phyloP scores from a whole-genome alignment of 2,113 vertebrate genomes.

The Lepisosteus oculatus region DNA sequence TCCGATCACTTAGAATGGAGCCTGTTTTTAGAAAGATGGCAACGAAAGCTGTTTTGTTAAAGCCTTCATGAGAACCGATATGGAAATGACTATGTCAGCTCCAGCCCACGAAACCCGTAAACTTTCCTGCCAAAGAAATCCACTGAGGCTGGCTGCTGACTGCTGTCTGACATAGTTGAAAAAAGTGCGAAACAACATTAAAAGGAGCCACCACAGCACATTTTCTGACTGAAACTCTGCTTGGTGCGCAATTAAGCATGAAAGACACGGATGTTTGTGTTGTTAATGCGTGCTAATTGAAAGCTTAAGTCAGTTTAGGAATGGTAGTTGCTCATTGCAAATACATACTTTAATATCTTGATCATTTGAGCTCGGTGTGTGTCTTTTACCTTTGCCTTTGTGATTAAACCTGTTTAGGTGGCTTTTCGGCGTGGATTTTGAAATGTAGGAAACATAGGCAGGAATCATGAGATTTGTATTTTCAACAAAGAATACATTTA shows the following conservation, averaged over 20 bases:
- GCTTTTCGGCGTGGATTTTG: constrained; percentile 20
- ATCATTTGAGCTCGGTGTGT: constrained; percentile 49
- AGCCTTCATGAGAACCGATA: no score
- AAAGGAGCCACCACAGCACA: constrained; percentile 9
- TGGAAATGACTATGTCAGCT: no score
- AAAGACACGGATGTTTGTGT: constrained; percentile 12
- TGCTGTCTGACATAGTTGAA: constrained; percentile 12
- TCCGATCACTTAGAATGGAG: no score
- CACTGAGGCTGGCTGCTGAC: background rate
- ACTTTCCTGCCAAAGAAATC: no score
- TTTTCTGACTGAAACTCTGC: background rate
- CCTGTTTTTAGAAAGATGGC: no score
- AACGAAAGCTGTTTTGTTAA: no score
- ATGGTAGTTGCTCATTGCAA: constrained; percentile 37
- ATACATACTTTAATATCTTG: constrained; percentile 24
- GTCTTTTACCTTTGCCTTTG: constrained; percentile 41
- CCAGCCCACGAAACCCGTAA: no score
- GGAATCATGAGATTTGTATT: no score
- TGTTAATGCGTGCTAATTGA: constrained; percentile 36
- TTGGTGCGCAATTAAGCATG: constrained; percentile 1
- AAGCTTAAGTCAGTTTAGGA: constrained; percentile 52
- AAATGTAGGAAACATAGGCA: no score
- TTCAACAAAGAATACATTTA: no score
- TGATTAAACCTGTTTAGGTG: constrained; percentile 48
- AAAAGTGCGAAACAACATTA: constrained; percentile 15